Percentiles rank a stretch among this genome's conserved stretches.
phyloP scores from a whole-genome alignment of 2,113 vertebrate genomes.

The Tenebrosternarchus preto region DNA sequence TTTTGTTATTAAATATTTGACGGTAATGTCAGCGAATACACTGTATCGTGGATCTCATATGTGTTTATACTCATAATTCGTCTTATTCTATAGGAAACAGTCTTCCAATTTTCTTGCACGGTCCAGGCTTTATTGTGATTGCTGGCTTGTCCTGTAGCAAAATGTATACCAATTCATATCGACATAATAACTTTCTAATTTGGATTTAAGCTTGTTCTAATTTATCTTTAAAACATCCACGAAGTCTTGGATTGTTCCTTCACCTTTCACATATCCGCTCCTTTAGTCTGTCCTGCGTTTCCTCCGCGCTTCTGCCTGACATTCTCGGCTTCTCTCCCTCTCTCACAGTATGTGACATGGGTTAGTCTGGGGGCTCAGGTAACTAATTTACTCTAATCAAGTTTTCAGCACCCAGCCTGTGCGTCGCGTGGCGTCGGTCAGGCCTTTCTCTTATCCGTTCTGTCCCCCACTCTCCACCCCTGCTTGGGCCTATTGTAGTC shows the following conservation, averaged over 20 bases:
- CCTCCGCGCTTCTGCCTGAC: no score
- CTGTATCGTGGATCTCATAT: no score
- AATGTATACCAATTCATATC: not conserved
- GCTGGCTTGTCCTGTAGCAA: not conserved
- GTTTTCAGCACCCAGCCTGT: conserved; percentile 70
- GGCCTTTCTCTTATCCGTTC: conserved; percentile 65
- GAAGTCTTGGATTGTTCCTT: no score
- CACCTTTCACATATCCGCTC: no score
- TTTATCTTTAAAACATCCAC: no score
- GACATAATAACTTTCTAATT: no score
- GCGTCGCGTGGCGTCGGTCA: conserved; percentile 54
- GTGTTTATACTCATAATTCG: no score
- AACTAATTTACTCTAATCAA: conserved; percentile 78
- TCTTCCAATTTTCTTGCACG: not conserved
- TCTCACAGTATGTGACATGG: conserved; percentile 71
- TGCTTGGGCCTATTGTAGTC: not conserved
- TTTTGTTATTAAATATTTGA: no score
- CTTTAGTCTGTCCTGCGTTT: no score
- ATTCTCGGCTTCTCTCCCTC: conserved; percentile 28
- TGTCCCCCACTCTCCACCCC: conserved; percentile 61
- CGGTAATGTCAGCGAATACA: no score
- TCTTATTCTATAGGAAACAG: not conserved
- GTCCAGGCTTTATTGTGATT: conserved; percentile 3
- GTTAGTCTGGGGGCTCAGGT: conserved; percentile 72
- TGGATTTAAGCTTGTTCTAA: no score